Base-by-base conservation (phyloP, 2,113 vertebrate species). In the Phylloscopus whistleri region DNA sequence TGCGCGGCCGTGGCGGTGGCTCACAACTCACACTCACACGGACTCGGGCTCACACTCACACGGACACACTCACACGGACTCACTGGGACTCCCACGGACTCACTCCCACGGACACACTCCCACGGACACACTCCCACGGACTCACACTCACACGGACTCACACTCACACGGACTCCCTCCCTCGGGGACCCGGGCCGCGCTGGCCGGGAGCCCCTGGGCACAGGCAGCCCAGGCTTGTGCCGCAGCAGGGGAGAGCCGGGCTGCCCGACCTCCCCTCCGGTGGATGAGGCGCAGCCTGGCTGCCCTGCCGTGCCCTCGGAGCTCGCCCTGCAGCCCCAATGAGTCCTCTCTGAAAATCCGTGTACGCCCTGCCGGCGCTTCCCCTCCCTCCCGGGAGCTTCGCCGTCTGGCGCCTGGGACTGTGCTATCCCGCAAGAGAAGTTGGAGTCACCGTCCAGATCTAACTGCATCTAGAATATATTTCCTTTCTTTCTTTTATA, bases 401-500 rank as follows among this genome's bases (percentile, higher is more conserved):
- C 33, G 49, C 55, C 48, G 22, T 15, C 73, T 15, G 26, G 44
- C 2, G 3, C 48, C 76, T 35, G 28, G 48, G 60, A 77, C 70
- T 58, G 23, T 2, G 0, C 1, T 1, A 7, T 60, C n/a, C n/a
- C 41, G 15, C 56, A 17, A 41, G 33, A 73, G 85, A 60, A 67
- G n/a, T 0, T 37, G 67, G 73, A 87, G 67, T 75, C 74, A 53
- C 53, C 39, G 86, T 76, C 53, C 87, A 89, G 67, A 66, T 73
- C 77, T 67, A 30, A 67, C 89, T 83, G 46, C 87, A 73, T 89
- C 74, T 75, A 93, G 62, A 95, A 73, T 48, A 22, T 30, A 85
- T 82, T 97, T 97, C 96, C 95, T 97, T 84, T 93, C 88, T 93
- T 96, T 96, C 92, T 97, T 94, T 74, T 69, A n/a, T 69, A n/a